Percentiles rank a stretch among this genome's conserved stretches.
phyloP scores from a whole-genome alignment of 1,140 invertebrate species.

The Pseudomyrmex pallidus region DNA sequence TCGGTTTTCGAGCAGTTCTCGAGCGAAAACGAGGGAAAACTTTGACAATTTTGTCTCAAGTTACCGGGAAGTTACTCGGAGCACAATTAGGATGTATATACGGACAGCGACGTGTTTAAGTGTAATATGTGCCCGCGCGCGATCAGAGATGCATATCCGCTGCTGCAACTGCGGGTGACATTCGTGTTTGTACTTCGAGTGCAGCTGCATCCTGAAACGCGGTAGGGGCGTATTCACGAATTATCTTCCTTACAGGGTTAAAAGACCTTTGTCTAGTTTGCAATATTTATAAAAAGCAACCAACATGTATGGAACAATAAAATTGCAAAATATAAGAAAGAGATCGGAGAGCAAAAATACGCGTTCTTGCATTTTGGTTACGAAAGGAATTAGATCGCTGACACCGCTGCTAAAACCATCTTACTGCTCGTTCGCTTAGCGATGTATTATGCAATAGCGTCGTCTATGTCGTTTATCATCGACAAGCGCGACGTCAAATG shows the following conservation, averaged over 20 bases:
- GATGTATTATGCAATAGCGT: conserved; percentile 21
- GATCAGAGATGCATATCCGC: conserved; percentile 30
- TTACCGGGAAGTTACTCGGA: neutral
- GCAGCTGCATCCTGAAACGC: neutral
- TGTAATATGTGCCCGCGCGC: conserved; percentile 12
- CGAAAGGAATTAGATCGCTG: neutral
- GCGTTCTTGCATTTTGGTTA: neutral
- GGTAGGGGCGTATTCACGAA: neutral
- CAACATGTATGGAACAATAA: neutral
- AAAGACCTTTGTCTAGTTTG: no score
- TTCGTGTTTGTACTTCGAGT: neutral
- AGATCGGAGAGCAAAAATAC: no score
- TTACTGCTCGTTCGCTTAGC: neutral
- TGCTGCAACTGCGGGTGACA: conserved; percentile 20
- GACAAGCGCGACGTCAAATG: neutral
- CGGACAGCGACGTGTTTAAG: neutral
- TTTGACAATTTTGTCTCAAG: conserved; percentile 16
- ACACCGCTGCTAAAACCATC: conserved; percentile 12
- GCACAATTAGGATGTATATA: neutral
- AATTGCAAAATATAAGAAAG: neutral
- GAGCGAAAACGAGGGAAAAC: neutral
- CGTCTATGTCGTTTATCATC: neutral
- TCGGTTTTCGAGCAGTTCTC: neutral
- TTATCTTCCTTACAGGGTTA: neutral
- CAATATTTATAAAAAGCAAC: neutral